Evolutionary conservation across 2,888 invertebrate genomes (phyloP), one percentile per base, ranked within the genome.

Genomic region (Drosophila paucipuncta): DNA sequence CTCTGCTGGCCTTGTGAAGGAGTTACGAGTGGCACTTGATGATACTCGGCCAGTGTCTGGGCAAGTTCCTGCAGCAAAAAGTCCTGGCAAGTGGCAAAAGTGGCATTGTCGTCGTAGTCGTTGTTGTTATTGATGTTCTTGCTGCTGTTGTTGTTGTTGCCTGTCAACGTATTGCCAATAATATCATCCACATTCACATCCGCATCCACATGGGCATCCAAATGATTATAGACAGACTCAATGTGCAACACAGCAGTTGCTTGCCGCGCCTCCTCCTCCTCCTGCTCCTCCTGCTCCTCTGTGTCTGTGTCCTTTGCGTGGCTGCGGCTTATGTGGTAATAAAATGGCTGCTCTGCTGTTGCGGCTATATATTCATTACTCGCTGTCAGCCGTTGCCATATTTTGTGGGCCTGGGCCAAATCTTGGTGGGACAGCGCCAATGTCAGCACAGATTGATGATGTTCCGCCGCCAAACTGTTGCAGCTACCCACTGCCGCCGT

Each of bases 361-460:
- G 76, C 49, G 79, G 84, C 81, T 80, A 86, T 84, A 86, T 86
- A 89, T 86, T 86, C 85, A 89, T 89, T 86, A 89, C 85, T 86
- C 82, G 82, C 78, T 86, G 85, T 86, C 85, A 86, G 68, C 83
- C 81, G 78, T 70, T 83, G 82, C 84, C 82, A 80, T 87, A 89
- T 85, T 82, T 82, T 86, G 82, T 82, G 85, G 55, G 86, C 89
- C 71, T 84, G 82, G 76, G 67, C 91, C 87, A 92, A 91, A 88
- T 92, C 92, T 86, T 91, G 91, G 71, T 92, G 91, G 74, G 92
- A 92, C 78, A 91, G 69, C 73, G 93, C 90, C 84, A 92, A 91
- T 89, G 92, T 92, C 82, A 92, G 88, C 85, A 89, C 86, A 78
- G 86, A 87, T 87, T 87, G 89, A 87, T 87, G 86, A 80, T 87